Base-by-base conservation (phyloP, 2,797 vertebrate genomes). In the Clarias fuscus region DNA sequence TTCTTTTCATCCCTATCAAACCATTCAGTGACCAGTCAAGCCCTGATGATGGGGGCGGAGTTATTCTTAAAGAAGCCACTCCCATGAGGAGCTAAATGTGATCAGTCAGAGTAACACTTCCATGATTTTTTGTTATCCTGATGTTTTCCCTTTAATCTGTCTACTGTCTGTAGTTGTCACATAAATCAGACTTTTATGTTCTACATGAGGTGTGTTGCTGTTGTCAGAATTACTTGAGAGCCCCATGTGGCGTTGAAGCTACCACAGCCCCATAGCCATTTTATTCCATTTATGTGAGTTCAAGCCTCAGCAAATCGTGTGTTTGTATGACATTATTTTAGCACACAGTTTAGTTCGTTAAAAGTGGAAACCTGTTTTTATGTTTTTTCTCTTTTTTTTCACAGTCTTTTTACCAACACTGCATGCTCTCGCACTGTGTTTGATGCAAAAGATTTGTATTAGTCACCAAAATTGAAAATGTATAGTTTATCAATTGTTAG, bases 101-200 rank as follows among this genome's bases (percentile, higher is more conserved):
- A 33, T 77, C 56, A 27, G 73, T 56, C 24, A 10, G 27, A 78
- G 30, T 61, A 78, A 22, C 27, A 59, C 37, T 76, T 8, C 18
- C 18, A 17, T 76, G 17, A 59, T 33, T 77, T 61, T 33, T 5
- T 22, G 58, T 24, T 37, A 61, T 22, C 18, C 18, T 56, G 13
- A 56, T 3, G 53, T 11, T 62, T 27, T 2, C 7, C 11, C 30
- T 24, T 61, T 40, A 64, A 68, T 82, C 5, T 67, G 78, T 48
- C 22, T 48, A 18, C 37, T 27, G 37, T 65, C 40, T 65, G 15
- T 27, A 40, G 33, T 64, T n/a, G n/a, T 67, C 56, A 68, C 17
- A 64, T 81, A n/a, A n/a, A 14, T 80, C 7, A 13, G 1, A 84
- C 90, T 78, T 92, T 93, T 91, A 91, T 92, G 91, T 84, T 84